Percentiles rank a stretch among this genome's conserved stretches.
Conservation (phyloP, 1,140 invertebrate genomes). For the Diachasma alloeum region DNA sequence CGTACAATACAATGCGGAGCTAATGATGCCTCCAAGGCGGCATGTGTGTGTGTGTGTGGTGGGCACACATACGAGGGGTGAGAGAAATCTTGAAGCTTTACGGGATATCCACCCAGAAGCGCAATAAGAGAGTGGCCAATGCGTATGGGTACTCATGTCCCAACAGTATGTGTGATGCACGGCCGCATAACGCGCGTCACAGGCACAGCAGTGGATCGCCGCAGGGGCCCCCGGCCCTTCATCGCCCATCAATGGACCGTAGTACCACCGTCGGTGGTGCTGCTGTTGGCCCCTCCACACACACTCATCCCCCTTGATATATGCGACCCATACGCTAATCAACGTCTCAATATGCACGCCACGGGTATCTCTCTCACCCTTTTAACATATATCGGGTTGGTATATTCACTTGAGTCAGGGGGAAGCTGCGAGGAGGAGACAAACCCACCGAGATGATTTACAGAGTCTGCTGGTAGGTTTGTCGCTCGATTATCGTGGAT, state of each 20-base stretch:
- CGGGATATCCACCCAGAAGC: not conserved
- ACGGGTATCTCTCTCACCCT: slow-evolving; percentile 2
- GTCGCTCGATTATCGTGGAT: not conserved
- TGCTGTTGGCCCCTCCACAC: not conserved
- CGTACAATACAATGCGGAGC: slow-evolving; percentile 48
- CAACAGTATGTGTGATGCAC: slow-evolving; percentile 34
- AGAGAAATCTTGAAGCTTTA: slow-evolving; percentile 2
- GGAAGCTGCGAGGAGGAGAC: not conserved
- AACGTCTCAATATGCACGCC: slow-evolving; percentile 53
- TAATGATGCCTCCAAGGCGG: slow-evolving; percentile 54
- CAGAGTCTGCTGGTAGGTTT: not conserved
- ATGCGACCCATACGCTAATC: slow-evolving; percentile 42
- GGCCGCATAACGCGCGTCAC: slow-evolving; percentile 42
- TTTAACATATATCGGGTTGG: not conserved
- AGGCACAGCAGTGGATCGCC: slow-evolving; percentile 40
- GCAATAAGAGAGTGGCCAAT: not conserved
- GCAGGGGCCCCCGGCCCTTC: slow-evolving; percentile 49
- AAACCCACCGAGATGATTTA: not conserved
- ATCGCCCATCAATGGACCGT: slow-evolving; percentile 47
- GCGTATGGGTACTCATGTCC: not conserved
- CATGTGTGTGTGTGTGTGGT: not conserved
- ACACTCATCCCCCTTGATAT: not conserved
- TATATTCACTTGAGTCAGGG: not conserved
- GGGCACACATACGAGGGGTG: not conserved
- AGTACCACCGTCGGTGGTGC: slow-evolving; percentile 2